phyloP scores from a whole-genome alignment of 2,797 vertebrate species.

The Enteromius fasciolatus region DNA sequence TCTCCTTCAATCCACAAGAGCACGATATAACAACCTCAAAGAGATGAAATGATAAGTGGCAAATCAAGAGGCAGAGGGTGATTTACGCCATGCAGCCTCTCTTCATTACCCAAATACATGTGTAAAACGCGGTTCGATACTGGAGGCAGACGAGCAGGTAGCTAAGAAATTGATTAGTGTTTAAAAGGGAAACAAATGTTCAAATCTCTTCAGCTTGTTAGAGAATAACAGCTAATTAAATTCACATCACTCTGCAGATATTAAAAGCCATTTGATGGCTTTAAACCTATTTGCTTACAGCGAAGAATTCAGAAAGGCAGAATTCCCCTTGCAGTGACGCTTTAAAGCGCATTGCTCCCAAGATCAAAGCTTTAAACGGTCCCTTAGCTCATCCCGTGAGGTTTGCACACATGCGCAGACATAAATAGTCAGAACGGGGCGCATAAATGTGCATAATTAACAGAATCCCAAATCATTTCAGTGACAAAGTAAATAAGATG shows the following conservation, averaged over 20 bases:
- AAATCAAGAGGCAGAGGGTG: slow-evolving; percentile 40
- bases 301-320: not conserved
- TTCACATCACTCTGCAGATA: slow-evolving; percentile 49
- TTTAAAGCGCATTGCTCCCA: slow-evolving; percentile 5
- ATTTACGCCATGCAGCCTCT: slow-evolving; percentile 26
- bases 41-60: slow-evolving; percentile 35
- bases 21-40: not conserved
- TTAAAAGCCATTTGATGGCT: slow-evolving; percentile 38
- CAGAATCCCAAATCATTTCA: slow-evolving; percentile 13
- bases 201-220: slow-evolving; percentile 30
- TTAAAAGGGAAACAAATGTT: slow-evolving; percentile 33
- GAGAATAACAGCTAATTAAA: slow-evolving; percentile 41
- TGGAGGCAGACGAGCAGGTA: slow-evolving; percentile 2
- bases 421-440: not conserved
- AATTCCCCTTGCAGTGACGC: not conserved
- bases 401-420: not conserved
- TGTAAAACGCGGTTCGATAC: not conserved
- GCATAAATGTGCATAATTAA: slow-evolving; percentile 31
- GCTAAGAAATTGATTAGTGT: slow-evolving; percentile 23
- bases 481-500: not conserved
- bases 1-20: not conserved
- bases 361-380: slow-evolving; percentile 21
- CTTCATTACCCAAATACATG: slow-evolving; percentile 41
- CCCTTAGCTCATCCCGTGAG: not conserved
- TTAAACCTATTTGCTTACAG: slow-evolving; percentile 24